Conservation (phyloP, 1,140 invertebrate species). For the Proales similis region DNA sequence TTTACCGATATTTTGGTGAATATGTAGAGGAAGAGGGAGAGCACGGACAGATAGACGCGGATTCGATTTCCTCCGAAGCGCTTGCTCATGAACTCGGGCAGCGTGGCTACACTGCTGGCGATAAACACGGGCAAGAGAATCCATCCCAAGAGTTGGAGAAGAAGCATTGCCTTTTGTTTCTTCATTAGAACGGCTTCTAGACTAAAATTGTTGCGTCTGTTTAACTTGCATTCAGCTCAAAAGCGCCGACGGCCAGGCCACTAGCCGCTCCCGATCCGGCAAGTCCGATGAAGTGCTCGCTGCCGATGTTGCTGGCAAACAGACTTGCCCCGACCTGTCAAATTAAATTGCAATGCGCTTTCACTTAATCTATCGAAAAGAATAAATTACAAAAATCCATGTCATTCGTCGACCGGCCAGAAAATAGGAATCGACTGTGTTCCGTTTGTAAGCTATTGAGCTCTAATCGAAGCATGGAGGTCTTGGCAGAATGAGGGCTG, state of each 20-base stretch:
- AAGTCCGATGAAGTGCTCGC: slow-evolving; percentile 60
- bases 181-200: no score
- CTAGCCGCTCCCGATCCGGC: slow-evolving; percentile 55
- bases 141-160: slow-evolving; percentile 58
- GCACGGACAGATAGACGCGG: slow-evolving; percentile 56
- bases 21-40: slow-evolving; percentile 58
- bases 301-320: slow-evolving; percentile 60
- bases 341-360: no score
- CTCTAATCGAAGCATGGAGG: slow-evolving; percentile 4
- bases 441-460: slow-evolving; percentile 11
- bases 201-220: no score
- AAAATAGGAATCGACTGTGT: slow-evolving; percentile 35
- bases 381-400: slow-evolving; percentile 41
- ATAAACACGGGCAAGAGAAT: slow-evolving; percentile 60
- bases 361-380: no score
- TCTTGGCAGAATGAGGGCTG: slow-evolving; percentile 7
- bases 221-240: slow-evolving; percentile 56
- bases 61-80: slow-evolving; percentile 58
- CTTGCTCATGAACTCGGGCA: slow-evolving; percentile 58
- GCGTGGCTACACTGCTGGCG: slow-evolving; percentile 55
- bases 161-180: slow-evolving; percentile 52
- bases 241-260: slow-evolving; percentile 57
- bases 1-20: slow-evolving; percentile 61
- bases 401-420: slow-evolving; percentile 15
- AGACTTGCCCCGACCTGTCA: slow-evolving; percentile 59